Base-by-base conservation (phyloP, 37 sponge, comb jelly and placozoan species). In the Eunapius fragilis region DNA sequence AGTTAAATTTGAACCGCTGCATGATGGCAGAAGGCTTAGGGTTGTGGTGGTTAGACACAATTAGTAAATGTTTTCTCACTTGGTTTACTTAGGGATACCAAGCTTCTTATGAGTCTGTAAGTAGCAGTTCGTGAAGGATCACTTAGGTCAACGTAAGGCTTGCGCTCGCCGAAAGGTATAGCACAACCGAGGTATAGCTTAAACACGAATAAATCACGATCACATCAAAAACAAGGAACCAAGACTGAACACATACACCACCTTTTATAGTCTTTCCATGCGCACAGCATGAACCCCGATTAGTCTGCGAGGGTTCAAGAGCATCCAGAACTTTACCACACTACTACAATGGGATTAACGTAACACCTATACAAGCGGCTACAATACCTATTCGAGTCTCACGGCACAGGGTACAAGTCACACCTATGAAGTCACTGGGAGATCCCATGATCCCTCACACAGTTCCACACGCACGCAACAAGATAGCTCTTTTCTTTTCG, bases 1-100 rank as follows among this genome's bases (percentile, higher is more conserved):
- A 70, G 81, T 89, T 27, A 77, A 84, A 89, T 72, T 14, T 71
- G 77, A 37, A 89, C 19, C 85, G 80, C 33, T 84, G 80, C 30
- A 84, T 76, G 0, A 70, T 82, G 3, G 31, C 78, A 11, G 91
- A 82, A 2, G 86, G 87, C 12, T 22, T 47, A 11, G 87, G 90
- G 22, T 80, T 79, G 77, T 36, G 74, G 76, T 84, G 90, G 24
- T 84, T 75, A 12, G 58, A 74, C 33, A 84, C 25, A 22, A 14
- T 84, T 81, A 0, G 36, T 47, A 68, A 74, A 84, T 2, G 81
- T 26, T 69, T 84, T 78, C 9, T 89, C 85, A 30, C 31, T 75
- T 31, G 80, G 90, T 37, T 84, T 84, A 5, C 37, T 41, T 23
- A 80, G 84, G 14, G 78, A 70, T 14, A 86, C 49, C 30, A 86